Conservation (phyloP, 1,140 invertebrate genomes). For the Drosophila tropicalis region DNA sequence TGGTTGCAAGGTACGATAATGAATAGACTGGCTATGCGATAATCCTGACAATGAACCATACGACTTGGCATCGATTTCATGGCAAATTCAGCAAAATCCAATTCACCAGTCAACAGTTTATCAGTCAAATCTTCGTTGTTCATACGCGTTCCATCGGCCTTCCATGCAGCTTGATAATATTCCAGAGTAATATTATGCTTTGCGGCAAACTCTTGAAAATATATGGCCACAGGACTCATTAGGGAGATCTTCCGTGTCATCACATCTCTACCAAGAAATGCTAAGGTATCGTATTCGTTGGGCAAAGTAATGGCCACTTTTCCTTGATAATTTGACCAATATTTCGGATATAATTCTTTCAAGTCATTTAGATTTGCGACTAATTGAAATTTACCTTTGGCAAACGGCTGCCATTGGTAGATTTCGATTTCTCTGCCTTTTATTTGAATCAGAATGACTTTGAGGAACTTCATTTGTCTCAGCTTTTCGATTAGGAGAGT, state of each 20-base stretch:
- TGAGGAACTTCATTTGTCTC: constrained; percentile 30
- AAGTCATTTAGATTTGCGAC: fast-evolving
- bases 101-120: background rate
- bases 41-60: background rate
- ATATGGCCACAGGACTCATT: background rate
- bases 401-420: constrained; percentile 43
- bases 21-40: background rate
- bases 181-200: constrained; percentile 35
- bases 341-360: constrained; percentile 16
- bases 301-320: constrained; percentile 24
- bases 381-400: constrained; percentile 8
- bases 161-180: background rate
- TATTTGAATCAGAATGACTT: constrained; percentile 25
- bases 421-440: background rate
- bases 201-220: constrained; percentile 17
- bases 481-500: background rate
- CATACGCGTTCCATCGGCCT: background rate
- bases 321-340: constrained; percentile 40
- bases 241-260: constrained; percentile 18
- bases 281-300: constrained; percentile 32
- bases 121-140: background rate
- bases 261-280: constrained; percentile 16
- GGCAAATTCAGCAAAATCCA: constrained; percentile 27
- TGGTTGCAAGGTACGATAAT: constrained; percentile 7
- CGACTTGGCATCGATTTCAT: constrained; percentile 15